A percentile compares a stretch with the other conserved stretches of the same genome.
Conservation (phyloP, 30 jellyfish, hydroid and myxozoan genomes). For the Rhopilema esculentum region DNA sequence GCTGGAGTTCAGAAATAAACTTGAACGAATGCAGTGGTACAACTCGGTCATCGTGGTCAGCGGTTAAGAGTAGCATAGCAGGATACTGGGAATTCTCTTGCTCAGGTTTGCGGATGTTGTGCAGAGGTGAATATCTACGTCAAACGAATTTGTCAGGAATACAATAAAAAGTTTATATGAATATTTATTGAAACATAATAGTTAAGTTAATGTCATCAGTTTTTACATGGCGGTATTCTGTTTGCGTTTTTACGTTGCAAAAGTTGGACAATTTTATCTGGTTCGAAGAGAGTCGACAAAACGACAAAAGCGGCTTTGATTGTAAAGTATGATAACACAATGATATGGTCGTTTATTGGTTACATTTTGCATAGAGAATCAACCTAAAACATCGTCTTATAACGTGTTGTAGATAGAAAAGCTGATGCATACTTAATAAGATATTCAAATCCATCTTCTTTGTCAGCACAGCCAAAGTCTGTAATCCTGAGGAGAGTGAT, state of each 20-base stretch:
- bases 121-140: constrained; percentile 82
- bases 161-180: too few species aligned
- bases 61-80: constrained; percentile 88
- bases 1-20: constrained; percentile 85
- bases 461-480: constrained; percentile 94
- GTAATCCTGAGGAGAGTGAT: constrained; percentile 73
- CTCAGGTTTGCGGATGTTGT: constrained; percentile 65
- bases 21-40: constrained; percentile 95
- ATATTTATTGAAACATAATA: too few species aligned
- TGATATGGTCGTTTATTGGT: too few species aligned
- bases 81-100: constrained; percentile 69
- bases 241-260: too few species aligned
- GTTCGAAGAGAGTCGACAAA: too few species aligned
- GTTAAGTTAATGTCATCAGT: neutral
- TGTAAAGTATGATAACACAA: too few species aligned
- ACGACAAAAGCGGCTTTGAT: too few species aligned
- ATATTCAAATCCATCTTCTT: constrained; percentile 79
- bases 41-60: constrained; percentile 99
- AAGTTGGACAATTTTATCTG: too few species aligned
- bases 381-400: too few species aligned
- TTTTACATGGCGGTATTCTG: too few species aligned
- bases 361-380: too few species aligned
- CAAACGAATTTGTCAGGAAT: neutral
- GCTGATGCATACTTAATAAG: constrained; percentile 57
- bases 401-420: too few species aligned